Conservation (phyloP, 1,140 invertebrate species). For the Sinella curviseta region DNA sequence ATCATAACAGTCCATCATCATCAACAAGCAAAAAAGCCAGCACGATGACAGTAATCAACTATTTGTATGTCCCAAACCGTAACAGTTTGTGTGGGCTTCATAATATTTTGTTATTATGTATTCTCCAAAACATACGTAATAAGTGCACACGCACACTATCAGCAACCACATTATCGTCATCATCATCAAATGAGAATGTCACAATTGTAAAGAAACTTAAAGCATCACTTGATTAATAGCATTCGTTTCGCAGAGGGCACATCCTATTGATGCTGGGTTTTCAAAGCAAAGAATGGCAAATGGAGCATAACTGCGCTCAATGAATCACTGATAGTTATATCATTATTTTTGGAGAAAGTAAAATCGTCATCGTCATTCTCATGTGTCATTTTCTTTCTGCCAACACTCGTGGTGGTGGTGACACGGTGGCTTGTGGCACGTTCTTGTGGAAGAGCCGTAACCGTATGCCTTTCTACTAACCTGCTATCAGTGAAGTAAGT, state of each 20-base stretch:
- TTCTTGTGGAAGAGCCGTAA: too few species aligned
- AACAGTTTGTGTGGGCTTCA: too few species aligned
- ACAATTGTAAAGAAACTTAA: constrained; percentile 13
- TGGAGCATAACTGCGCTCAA: constrained; percentile 10
- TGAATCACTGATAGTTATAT: background rate
- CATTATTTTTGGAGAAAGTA: background rate
- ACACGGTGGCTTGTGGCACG: too few species aligned
- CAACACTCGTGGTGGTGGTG: too few species aligned
- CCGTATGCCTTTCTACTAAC: too few species aligned
- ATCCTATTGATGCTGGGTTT: background rate
- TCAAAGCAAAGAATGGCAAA: background rate
- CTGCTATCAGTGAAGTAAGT: too few species aligned
- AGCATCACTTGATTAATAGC: constrained; percentile 20
- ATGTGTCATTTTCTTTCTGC: background rate
- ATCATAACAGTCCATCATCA: constrained; percentile 11
- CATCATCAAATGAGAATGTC: constrained; percentile 23
- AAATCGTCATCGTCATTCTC: background rate
- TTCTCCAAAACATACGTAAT: too few species aligned
- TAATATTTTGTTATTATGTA: too few species aligned
- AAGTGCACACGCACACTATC: too few species aligned
- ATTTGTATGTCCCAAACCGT: background rate
- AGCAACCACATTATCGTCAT: background rate
- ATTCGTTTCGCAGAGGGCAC: background rate
- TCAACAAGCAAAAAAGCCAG: background rate
- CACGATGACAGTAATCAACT: background rate